phyloP scores from a whole-genome alignment of 2,888 invertebrate genomes.

The Drosophila trichaetosa region DNA sequence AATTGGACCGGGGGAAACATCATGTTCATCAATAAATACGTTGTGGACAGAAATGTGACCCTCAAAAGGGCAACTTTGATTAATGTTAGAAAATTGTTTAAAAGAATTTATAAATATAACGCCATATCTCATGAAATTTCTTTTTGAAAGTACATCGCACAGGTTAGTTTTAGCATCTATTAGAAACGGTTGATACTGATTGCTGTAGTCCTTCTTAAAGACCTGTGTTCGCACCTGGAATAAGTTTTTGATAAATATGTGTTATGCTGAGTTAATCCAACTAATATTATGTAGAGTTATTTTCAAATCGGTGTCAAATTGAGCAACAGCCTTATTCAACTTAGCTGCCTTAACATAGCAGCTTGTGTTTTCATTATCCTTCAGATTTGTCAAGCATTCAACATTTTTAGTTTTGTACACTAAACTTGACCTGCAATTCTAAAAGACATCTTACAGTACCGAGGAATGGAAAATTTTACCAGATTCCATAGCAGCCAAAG shows the following conservation, averaged over 20 bases:
- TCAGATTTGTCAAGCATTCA: slow-evolving; percentile 18
- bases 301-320: slow-evolving; percentile 34
- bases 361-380: slow-evolving; percentile 13
- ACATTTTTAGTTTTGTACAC: slow-evolving; percentile 43
- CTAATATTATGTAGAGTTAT: slow-evolving; percentile 28
- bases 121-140: slow-evolving; percentile 23
- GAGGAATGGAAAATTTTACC: too few species aligned
- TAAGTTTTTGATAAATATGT: background rate
- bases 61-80: slow-evolving; percentile 47
- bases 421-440: background rate
- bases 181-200: slow-evolving; percentile 53
- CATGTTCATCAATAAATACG: too few species aligned
- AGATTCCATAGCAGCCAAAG: too few species aligned
- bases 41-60: background rate
- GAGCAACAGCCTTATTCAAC: slow-evolving; percentile 48
- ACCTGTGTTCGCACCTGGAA: slow-evolving; percentile 13
- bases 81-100: slow-evolving; percentile 36
- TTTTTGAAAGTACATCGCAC: slow-evolving; percentile 37
- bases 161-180: slow-evolving; percentile 39
- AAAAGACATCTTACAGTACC: background rate
- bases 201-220: slow-evolving; percentile 48
- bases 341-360: slow-evolving; percentile 48
- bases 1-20: too few species aligned
- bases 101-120: background rate
- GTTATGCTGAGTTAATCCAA: slow-evolving; percentile 4